Conservation (phyloP, 2,797 vertebrate species). For the Spheniscus humboldti region DNA sequence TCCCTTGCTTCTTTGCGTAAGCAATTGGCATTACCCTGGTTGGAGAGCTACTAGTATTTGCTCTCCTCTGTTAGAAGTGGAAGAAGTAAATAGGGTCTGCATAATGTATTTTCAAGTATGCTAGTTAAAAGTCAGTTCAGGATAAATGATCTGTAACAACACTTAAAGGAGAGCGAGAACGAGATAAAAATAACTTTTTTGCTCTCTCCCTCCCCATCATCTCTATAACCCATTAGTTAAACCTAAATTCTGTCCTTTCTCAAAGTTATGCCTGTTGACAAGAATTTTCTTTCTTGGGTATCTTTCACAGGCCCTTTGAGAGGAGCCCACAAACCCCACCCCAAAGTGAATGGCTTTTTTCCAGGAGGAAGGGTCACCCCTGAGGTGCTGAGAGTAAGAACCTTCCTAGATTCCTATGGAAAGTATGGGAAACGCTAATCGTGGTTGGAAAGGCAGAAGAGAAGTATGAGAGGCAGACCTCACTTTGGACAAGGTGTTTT, state of each 20-base stretch:
- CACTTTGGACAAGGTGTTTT: neutral
- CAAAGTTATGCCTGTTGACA: neutral
- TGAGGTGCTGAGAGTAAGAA: neutral
- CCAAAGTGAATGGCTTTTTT: neutral
- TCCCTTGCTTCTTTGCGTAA: neutral
- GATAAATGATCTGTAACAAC: neutral
- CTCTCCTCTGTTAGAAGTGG: constrained; percentile 5
- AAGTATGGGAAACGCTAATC: neutral
- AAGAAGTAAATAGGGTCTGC: constrained; percentile 2
- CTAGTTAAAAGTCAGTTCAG: constrained; percentile 14
- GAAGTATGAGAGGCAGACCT: neutral
- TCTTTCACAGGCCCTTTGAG: neutral
- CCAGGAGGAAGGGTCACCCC: neutral
- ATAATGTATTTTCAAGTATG: constrained; percentile 45
- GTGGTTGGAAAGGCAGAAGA: neutral
- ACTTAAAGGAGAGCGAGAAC: neutral
- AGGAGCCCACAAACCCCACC: neutral
- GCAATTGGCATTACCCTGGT: neutral
- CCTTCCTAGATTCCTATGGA: neutral
- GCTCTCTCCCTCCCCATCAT: neutral
- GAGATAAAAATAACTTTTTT: neutral
- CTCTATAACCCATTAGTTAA: neutral
- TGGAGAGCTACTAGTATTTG: constrained; percentile 26
- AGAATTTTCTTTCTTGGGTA: neutral
- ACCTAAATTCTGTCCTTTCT: neutral